Percentiles rank a stretch among this genome's conserved stretches.
These are phyloP conservation scores for Drosophila pandora DNA, from an alignment of 1,140 invertebrate species.

Conservation along the genomic window DNA sequence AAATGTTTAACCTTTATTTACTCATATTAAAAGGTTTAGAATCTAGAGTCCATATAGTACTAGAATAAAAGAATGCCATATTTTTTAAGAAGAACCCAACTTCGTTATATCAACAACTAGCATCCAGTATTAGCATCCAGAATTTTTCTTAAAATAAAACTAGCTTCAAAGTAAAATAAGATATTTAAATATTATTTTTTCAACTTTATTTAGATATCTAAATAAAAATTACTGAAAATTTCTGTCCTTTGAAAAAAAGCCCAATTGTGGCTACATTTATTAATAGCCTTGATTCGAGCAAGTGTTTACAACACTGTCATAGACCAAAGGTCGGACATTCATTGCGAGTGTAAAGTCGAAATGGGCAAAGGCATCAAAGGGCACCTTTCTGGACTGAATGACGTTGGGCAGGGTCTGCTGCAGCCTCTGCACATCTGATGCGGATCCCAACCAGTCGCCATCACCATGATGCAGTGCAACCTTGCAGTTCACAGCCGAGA, in stretches of 20 bases:
- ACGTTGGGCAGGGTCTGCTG: slow-evolving; percentile 25
- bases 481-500: slow-evolving; percentile 14
- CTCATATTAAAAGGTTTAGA: too few species aligned
- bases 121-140: too few species aligned
- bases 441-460: slow-evolving; percentile 36
- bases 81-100: too few species aligned
- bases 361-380: slow-evolving; percentile 19
- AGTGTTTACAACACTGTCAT: slow-evolving; percentile 12
- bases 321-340: slow-evolving; percentile 23
- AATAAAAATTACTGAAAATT: background rate
- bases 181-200: too few species aligned
- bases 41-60: too few species aligned
- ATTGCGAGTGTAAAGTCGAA: slow-evolving; percentile 43
- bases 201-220: too few species aligned
- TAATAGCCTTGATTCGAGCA: background rate
- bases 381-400: slow-evolving; percentile 14
- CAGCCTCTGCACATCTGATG: slow-evolving; percentile 6
- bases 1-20: too few species aligned
- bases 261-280: background rate
- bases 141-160: too few species aligned
- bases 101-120: too few species aligned
- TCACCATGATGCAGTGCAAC: slow-evolving; percentile 25
- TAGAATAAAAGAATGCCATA: too few species aligned
- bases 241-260: background rate
- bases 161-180: too few species aligned